Evolutionary conservation across 2,888 invertebrate species (phyloP), one percentile per base, ranked within the genome.

Genomic region (Halictus ligatus): DNA sequence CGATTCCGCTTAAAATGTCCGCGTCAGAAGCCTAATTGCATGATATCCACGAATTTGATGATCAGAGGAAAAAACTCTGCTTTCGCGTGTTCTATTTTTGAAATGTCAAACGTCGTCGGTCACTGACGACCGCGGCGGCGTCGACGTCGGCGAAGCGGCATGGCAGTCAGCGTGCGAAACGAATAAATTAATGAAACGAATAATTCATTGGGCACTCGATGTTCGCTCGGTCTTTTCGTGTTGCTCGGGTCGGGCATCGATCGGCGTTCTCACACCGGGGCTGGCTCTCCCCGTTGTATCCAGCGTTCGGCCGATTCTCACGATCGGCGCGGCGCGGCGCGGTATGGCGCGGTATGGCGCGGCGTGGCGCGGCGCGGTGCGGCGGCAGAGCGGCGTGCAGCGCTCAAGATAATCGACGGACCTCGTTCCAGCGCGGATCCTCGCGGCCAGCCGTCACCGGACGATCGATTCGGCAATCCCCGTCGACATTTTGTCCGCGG

Each of bases 401-500:
- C 58, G 80, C 25, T n/a, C 69, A 50, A 72, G 50, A 73, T 73
- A 67, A 76, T 81, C 83, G 64, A 18, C 21, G 21, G 46, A 50
- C 81, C 46, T 54, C 69, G 69, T 75, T 75, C 54, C 35, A 46
- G 40, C 43, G 67, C 71, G 75, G 75, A 81, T 72, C 67, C n/a
- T 35, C 74, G 67, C 54, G 67, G 40, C 40, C 40, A 21, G 67
- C 35, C 67, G 67, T 69, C 13, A 71, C 25, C 64, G 29, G 75
- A 21, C 83, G 81, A 88, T 86, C 88, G 88, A 89, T 88, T 81
- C 73, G 76, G 35, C 82, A 48, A 77, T 87, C 71, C 60, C 60
- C 81, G 78, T 78, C 85, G 87, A 88, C 87, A 78, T 90, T 89
- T 88, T 76, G 85, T 88, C 78, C 80, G 87, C 81, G 69, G 73